Evolutionary conservation across 2,797 vertebrate genomes (phyloP), one percentile per base, ranked within the genome.

Genomic region (Delichon dasypus): DNA sequence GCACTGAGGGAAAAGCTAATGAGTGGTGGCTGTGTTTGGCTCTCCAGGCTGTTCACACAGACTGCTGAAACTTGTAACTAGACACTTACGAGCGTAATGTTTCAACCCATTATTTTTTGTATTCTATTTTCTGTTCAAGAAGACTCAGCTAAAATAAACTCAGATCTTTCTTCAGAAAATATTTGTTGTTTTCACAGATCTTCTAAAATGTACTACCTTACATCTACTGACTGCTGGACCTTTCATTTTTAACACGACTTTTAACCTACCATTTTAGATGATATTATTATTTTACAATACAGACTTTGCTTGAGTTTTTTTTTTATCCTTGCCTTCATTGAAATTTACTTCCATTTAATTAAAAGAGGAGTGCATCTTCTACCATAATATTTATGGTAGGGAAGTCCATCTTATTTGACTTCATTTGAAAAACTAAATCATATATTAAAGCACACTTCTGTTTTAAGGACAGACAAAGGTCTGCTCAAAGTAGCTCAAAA

Each of bases 301-400:
- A 54, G 9, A 53, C 1, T 67, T 85, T 50, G 5, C 18, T 50
- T 58, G 32, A 66, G 4, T 22, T 36, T 65, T 22, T 36, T 65
- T 85, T 92, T n/a, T 70, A 73, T 47, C 25, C 14, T 70, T 80
- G 23, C 18, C 16, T 66, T 79, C 36, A 48, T 3, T 51, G 26
- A 61, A 45, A 47, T 75, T 65, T 36, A 30, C 9, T 84, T 83
- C 47, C 34, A 16, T 38, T 47, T 60, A 29, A 58, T 70, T 62
- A 26, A 88, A 83, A 58, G 7, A 7, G 7, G 12, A 5, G 2
- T 34, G 6, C 10, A 36, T 67, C 30, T 65, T 51, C 34, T 68
- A 54, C 15, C 29, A 1, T 2, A 64, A 6, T 20, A 76, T 38
- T 62, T 34, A 22, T 2, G 3, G 5, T 2, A 13, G 1, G 0